Evolutionary conservation across 1,140 invertebrate species (phyloP), one percentile per base, ranked within the genome.

Genomic region (Lordiphosa stackelbergi): DNA sequence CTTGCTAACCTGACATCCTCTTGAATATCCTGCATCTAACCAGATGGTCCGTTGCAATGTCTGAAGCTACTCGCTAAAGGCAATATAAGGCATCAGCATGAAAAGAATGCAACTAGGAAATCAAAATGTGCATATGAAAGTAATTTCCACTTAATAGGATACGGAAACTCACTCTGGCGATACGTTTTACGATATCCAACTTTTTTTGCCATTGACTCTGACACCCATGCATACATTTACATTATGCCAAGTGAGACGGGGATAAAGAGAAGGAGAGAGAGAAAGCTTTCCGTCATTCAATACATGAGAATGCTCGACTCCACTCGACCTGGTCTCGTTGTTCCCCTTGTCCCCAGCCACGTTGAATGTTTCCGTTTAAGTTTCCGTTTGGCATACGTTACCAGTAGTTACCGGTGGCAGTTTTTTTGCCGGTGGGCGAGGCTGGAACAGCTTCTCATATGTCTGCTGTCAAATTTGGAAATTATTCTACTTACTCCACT

Each of bases 61-160:
- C 31, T 47, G 43, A 40, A 22, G 28, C 41, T 28, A 45, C 24
- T 53, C 43, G 22, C 51, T 43, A 7, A 28, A 5, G 36, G 56
- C 54, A 53, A 41, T 49, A 38, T 28, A 37, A 54, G 13, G 22
- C 38, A 58, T 16, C 53, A 41, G 52, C 53, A 55, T 64, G 37
- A 31, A 37, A 42, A 61, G 61, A 53, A 42, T 73, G 69, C 65
- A 75, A 40, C 71, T 75, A 79, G 75, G 63, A 81, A 81, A 79
- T 79, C 77, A 79, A 81, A 79, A 79, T 79, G 75, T 79, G 75
- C 71, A 79, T 79, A 79, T 79, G 75, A 79, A 75, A 79, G 75
- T 79, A 68, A 79, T 79, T 81, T 79, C 71, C 75, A 75, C 77
- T 75, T 79, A 79, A 79, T 79, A 65, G 75, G 77, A 79, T 81